phyloP scores from a whole-genome alignment of 92 coral and sea anemone species.

The Epizoanthus ramosus region DNA sequence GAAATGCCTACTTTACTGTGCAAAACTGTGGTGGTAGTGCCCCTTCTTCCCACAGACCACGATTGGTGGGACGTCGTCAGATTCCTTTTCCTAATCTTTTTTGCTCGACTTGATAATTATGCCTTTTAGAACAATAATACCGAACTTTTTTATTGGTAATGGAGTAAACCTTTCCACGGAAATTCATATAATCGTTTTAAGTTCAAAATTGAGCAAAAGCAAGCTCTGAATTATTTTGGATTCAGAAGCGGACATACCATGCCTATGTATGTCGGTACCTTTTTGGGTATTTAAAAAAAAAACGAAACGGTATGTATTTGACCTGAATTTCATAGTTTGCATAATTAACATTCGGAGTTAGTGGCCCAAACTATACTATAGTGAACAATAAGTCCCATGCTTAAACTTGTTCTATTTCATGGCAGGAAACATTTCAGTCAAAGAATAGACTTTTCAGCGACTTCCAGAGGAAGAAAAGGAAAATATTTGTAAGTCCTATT shows the following conservation, averaged over 20 bases:
- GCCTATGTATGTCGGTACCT: neutral
- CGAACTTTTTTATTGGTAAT: neutral
- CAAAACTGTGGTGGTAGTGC: too few species aligned
- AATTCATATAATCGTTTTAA: too few species aligned
- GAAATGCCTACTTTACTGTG: too few species aligned
- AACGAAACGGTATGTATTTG: neutral
- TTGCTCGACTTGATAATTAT: neutral
- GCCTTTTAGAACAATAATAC: neutral
- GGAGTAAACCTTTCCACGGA: neutral
- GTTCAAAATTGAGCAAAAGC: neutral
- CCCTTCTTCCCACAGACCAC: too few species aligned
- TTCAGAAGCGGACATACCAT: neutral
- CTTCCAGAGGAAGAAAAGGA: slow-evolving; percentile 2
- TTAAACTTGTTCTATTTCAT: neutral
- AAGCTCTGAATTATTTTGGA: neutral
- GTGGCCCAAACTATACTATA: neutral
- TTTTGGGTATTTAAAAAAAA: neutral
- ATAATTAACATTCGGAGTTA: neutral
- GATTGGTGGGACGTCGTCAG: too few species aligned
- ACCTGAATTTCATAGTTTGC: neutral
- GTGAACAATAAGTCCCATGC: neutral
- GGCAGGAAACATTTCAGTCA: neutral
- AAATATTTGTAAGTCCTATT: neutral
- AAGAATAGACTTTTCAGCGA: neutral
- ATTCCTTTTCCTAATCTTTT: neutral